Evolutionary conservation across 2,797 vertebrate genomes (phyloP).

Genomic region (Alauda arvensis): DNA sequence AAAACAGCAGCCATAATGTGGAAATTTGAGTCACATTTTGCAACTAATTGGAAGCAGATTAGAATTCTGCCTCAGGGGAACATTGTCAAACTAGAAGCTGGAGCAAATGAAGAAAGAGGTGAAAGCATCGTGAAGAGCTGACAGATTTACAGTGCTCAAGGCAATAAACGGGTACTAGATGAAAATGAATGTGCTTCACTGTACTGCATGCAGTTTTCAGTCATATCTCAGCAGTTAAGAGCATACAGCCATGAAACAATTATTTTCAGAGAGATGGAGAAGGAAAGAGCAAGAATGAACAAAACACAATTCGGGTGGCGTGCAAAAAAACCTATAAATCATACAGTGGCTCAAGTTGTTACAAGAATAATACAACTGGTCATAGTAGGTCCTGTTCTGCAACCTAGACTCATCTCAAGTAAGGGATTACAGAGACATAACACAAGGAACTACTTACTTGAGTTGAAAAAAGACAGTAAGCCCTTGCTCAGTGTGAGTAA

Average conservation of each 20-base stretch:
- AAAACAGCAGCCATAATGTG: slow-evolving; percentile 79
- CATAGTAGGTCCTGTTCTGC: neutral
- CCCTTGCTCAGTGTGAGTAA: neutral
- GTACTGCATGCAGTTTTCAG: slow-evolving; percentile 62
- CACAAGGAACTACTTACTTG: neutral
- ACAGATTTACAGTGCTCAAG: slow-evolving; percentile 82
- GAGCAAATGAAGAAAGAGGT: slow-evolving; percentile 81
- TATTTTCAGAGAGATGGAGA: slow-evolving; percentile 50
- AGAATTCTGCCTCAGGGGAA: slow-evolving; percentile 81
- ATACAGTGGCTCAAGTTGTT: neutral
- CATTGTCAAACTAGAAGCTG: slow-evolving; percentile 81
- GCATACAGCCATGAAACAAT: slow-evolving; percentile 65
- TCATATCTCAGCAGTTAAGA: slow-evolving; percentile 63
- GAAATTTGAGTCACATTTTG: slow-evolving; percentile 84
- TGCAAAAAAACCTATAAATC: slow-evolving; percentile 29
- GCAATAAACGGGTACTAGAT: slow-evolving; percentile 75
- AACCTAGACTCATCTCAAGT: neutral
- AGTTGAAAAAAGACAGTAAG: neutral
- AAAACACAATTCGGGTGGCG: neutral
- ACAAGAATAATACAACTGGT: slow-evolving; percentile 24
- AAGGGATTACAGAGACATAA: slow-evolving; percentile 2
- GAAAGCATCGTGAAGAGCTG: slow-evolving; percentile 77
- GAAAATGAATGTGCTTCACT: slow-evolving; percentile 72
- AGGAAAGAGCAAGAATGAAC: slow-evolving; percentile 24
- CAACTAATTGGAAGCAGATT: slow-evolving; percentile 86